Conservation (phyloP, 2,113 vertebrate species). For the Maccullochella peelii region DNA sequence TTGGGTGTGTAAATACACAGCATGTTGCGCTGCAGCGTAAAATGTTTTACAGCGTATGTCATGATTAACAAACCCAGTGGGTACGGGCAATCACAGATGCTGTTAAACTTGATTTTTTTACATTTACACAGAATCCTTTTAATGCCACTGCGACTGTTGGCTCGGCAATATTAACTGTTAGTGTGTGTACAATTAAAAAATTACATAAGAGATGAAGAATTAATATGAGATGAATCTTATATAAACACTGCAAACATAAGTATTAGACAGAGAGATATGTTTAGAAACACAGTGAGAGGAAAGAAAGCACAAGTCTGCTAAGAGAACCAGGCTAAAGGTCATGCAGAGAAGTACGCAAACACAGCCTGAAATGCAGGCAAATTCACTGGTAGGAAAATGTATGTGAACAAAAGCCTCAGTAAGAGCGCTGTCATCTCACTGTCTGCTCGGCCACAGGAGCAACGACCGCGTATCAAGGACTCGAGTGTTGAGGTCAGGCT, state of each 20-base stretch:
- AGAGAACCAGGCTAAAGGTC: conserved; percentile 53
- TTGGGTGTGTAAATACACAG: background rate
- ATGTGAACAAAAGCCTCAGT: conserved; percentile 31
- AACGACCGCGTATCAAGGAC: background rate
- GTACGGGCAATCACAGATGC: background rate
- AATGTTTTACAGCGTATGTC: background rate
- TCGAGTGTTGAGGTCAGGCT: conserved; percentile 34
- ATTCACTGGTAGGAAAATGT: conserved; percentile 43
- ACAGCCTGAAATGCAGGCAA: conserved; percentile 54
- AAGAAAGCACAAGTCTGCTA: conserved; percentile 1
- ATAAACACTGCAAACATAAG: background rate
- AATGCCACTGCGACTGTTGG: background rate
- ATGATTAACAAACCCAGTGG: background rate
- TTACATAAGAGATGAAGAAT: background rate
- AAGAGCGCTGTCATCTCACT: conserved; percentile 30
- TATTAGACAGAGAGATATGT: background rate
- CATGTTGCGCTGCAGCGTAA: background rate
- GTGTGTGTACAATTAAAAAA: background rate
- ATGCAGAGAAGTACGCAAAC: conserved; percentile 65
- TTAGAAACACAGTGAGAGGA: conserved; percentile 4
- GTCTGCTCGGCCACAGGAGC: conserved; percentile 17
- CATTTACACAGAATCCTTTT: background rate
- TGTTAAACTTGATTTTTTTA: background rate
- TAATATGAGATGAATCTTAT: background rate
- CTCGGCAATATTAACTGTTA: background rate